These are phyloP conservation scores for Gryllus longicercus DNA, from an alignment of 2,888 invertebrate genomes.

Conservation along the genomic window DNA sequence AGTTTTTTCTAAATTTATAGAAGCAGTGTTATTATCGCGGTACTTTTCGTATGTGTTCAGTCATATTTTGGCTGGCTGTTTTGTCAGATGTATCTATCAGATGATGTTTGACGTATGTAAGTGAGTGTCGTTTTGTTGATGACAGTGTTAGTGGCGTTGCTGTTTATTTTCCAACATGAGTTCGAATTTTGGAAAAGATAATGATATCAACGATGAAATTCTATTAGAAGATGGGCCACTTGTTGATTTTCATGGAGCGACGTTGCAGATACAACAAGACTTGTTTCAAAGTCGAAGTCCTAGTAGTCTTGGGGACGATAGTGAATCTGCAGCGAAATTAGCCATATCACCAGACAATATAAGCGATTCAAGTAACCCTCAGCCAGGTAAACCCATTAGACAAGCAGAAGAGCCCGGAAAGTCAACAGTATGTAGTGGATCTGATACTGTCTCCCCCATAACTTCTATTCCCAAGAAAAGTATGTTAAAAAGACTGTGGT, in stretches of 20 bases:
- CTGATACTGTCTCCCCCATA: conserved; percentile 45
- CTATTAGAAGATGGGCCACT: conserved; percentile 36
- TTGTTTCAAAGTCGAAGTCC: conserved; percentile 35
- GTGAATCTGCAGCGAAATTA: conserved; percentile 31
- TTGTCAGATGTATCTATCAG: background rate
- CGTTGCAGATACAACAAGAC: conserved; percentile 40
- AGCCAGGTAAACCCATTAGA: background rate
- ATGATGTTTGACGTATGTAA: background rate
- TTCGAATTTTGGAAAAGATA: background rate
- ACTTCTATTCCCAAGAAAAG: conserved; percentile 45
- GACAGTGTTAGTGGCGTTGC: background rate
- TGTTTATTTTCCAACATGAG: background rate
- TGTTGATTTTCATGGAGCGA: conserved; percentile 41
- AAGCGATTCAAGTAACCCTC: background rate
- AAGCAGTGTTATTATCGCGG: no score
- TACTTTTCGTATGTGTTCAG: no score
- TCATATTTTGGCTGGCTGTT: background rate
- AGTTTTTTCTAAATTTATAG: no score
- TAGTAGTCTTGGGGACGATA: conserved; percentile 33
- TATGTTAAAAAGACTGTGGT: conserved; percentile 38
- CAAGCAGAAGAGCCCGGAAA: conserved; percentile 30
- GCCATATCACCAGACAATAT: conserved; percentile 29
- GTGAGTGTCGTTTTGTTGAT: background rate
- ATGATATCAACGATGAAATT: conserved; percentile 26
- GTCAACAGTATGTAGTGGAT: conserved; percentile 41